These are phyloP conservation scores for Myocastor coypus DNA, from an alignment of 2,113 vertebrate species.

Conservation along the genomic window DNA sequence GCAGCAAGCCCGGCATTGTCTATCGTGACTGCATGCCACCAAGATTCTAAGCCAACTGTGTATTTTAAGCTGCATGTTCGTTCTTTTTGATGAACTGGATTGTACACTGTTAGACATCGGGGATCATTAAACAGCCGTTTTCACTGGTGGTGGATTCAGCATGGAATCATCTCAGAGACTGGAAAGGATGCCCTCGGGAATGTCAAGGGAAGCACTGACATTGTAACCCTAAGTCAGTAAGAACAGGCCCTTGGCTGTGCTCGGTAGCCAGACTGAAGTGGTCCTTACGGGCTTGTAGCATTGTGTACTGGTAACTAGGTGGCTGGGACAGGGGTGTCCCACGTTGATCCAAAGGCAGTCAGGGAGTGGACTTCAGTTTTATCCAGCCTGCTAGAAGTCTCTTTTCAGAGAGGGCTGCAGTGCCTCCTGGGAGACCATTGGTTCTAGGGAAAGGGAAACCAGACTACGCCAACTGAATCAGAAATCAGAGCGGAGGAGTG, in stretches of 20 bases:
- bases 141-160: conserved; percentile 41
- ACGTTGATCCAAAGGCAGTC: background rate
- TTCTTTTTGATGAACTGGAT: conserved; percentile 33
- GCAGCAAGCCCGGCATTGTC: background rate
- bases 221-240: background rate
- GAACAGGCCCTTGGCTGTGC: background rate
- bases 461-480: background rate
- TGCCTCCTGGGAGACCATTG: background rate
- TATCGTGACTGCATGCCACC: background rate
- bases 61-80: conserved; percentile 37
- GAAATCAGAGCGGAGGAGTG: background rate
- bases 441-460: background rate
- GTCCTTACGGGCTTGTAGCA: background rate
- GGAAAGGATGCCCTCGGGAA: background rate
- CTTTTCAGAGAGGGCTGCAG: background rate
- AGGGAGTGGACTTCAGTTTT: background rate
- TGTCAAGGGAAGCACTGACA: background rate
- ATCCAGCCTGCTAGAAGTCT: background rate
- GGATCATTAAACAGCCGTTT: conserved; percentile 43
- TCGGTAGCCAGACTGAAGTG: background rate
- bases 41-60: background rate
- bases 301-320: background rate
- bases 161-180: background rate
- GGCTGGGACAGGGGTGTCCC: background rate
- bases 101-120: conserved; percentile 50